Evolutionary conservation across 1,140 invertebrate genomes (phyloP), one percentile per base, ranked within the genome.

Genomic region (Dendrolimus kikuchii): DNA sequence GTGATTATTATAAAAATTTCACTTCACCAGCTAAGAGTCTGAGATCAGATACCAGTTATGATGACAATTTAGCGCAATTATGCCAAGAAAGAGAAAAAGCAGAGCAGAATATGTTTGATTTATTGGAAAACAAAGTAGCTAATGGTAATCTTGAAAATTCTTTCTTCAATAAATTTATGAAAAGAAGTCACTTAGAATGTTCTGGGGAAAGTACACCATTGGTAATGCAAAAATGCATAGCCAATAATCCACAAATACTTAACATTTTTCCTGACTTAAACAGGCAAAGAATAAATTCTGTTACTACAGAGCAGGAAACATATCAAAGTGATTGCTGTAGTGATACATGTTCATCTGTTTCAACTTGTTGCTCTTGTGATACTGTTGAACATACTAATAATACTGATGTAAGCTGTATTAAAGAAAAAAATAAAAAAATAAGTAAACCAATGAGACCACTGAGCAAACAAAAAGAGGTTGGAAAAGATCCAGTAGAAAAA

Each of bases 121-220:
- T 91, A 2, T 77, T 94, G 51, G 93, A 94, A 77, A 89, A 92
- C 66, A 91, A 91, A 72, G 91, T 90, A 2, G 87, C 89, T 40
- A 89, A 92, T 78, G 91, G 90, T 60, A 91, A 89, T 77, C 92
- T 93, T 36, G 91, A 91, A 36, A 93, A 91, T 53, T 92, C 91
- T 53, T 89, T 91, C 40, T 89, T 92, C 46, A 74, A 85, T 51
- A 87, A 87, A 38, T 89, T 92, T 59, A 68, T 92, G 43, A 74
- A 58, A 50, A 75, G 60, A 52, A 72, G 52, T 51, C 66, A 87
- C 56, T 59, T 82, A 80, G 72, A 86, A 55, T 74, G 59, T 69
- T 86, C 83, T 37, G 81, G 81, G 23, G 80, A 86, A 59, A 86
- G 75, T 53, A 86, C 83, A 48, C 83, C 83, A 48, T 46, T 81